Percentiles rank a stretch among this genome's conserved stretches.
Conservation (phyloP, 2,888 invertebrate species). For the Thymelicus lineola region DNA sequence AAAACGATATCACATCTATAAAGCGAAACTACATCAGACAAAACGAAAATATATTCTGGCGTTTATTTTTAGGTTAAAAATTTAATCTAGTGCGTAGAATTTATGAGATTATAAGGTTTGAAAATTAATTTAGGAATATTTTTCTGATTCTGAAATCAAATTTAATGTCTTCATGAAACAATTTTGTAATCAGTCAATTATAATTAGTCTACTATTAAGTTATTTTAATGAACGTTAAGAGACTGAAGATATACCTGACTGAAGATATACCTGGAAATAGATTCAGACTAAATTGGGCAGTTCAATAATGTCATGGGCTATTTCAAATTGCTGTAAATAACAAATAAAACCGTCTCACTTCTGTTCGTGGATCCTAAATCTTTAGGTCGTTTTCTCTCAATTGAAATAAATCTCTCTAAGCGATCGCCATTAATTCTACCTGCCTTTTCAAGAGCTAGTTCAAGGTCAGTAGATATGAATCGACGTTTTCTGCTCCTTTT, state of each 20-base stretch:
- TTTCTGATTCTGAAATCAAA: no score
- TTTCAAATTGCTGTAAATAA: constrained; percentile 1
- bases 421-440: constrained; percentile 24
- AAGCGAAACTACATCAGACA: no score
- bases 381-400: constrained; percentile 14
- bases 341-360: constrained; percentile 3
- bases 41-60: no score
- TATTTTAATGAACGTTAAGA: not conserved
- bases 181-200: no score
- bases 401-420: constrained; percentile 27
- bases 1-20: no score
- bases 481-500: not conserved
- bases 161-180: no score
- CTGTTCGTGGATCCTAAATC: not conserved
- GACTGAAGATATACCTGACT: no score
- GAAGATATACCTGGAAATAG: not conserved
- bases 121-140: no score
- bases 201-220: no score
- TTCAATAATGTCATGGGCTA: not conserved
- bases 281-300: not conserved
- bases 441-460: constrained; percentile 18
- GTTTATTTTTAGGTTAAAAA: no score
- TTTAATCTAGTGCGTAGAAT: no score
- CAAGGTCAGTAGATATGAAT: constrained; percentile 30
- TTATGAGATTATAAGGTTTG: no score